phyloP scores from a whole-genome alignment of 2,797 vertebrate genomes.

The Oophaga sylvatica region DNA sequence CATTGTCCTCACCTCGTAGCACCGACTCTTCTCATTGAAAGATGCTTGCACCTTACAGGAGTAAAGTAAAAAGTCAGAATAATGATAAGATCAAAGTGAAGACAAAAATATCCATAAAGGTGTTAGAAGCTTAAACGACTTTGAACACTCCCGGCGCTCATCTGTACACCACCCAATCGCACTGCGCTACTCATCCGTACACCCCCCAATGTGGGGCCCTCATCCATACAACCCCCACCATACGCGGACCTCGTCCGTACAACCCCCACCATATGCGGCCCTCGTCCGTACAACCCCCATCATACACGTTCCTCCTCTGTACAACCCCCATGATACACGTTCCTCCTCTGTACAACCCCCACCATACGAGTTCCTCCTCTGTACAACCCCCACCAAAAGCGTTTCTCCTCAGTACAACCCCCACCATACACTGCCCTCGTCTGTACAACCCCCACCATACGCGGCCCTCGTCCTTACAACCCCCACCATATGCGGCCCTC shows the following conservation, averaged over 20 bases:
- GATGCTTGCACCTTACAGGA: constrained; percentile 81
- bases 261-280: no score
- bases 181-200: no score
- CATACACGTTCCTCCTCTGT: not conserved
- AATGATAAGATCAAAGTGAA: not conserved
- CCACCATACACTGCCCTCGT: not conserved
- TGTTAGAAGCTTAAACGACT: no score
- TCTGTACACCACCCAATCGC: no score
- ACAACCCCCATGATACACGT: not conserved
- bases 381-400: no score
- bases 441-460: not conserved
- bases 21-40: constrained; percentile 78
- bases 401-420: no score
- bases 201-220: no score
- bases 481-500: not conserved
- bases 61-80: not conserved
- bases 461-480: not conserved
- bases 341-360: not conserved
- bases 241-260: no score
- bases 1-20: constrained; percentile 84
- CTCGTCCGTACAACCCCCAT: no score
- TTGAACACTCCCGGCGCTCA: no score
- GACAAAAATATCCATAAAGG: not conserved
- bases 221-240: no score
- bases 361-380: no score